phyloP scores from a whole-genome alignment of 2,797 vertebrate genomes.

The Gorsachius magnificus region DNA sequence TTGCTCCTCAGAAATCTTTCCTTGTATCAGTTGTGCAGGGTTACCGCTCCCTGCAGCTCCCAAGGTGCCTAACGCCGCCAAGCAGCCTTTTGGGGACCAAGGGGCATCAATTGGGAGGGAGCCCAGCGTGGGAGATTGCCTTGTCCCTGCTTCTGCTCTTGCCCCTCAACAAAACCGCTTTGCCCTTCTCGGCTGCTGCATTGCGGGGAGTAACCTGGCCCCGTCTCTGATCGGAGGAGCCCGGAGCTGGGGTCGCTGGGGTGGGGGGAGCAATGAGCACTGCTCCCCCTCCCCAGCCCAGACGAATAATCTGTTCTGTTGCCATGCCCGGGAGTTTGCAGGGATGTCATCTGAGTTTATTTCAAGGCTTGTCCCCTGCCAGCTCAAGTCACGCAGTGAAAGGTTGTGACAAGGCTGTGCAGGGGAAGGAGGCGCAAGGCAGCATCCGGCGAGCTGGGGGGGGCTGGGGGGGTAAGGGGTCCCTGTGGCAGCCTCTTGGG shows the following conservation, averaged over 20 bases:
- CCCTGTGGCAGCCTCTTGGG: accelerated
- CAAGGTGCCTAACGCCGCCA: accelerated
- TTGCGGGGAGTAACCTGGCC: accelerated
- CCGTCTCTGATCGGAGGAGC: background rate
- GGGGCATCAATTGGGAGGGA: background rate
- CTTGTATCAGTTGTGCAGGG: accelerated
- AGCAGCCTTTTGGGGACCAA: background rate
- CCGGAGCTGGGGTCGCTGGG: accelerated
- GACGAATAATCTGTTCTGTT: background rate
- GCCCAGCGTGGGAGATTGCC: background rate
- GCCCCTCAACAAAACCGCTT: background rate
- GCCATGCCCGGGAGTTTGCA: background rate
- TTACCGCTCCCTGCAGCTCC: background rate
- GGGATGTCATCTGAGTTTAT: slow-evolving; percentile 30
- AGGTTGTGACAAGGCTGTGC: slow-evolving; percentile 17
- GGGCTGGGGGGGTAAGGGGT: background rate
- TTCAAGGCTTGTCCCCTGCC: slow-evolving; percentile 45
- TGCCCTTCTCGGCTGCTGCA: background rate
- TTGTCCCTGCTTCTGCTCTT: background rate
- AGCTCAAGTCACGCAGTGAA: slow-evolving; percentile 65
- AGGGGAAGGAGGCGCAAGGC: background rate
- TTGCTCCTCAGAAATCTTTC: background rate
- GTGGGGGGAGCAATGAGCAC: background rate
- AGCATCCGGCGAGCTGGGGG: background rate
- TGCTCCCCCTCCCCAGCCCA: background rate